These are phyloP conservation scores for Rhagophthalmus giganteus DNA, from an alignment of 2,888 invertebrate genomes.

Conservation along the genomic window DNA sequence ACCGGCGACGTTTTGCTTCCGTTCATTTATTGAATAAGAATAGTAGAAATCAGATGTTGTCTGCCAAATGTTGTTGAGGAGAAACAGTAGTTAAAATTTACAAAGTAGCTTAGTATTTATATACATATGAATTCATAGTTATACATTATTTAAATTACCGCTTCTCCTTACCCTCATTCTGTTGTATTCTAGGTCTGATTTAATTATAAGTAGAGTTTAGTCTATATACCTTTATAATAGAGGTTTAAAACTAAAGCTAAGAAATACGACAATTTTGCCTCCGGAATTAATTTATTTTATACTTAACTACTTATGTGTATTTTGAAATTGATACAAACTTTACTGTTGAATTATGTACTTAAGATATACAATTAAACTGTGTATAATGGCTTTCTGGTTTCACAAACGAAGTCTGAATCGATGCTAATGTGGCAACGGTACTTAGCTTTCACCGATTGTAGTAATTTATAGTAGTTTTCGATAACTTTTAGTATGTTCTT, in stretches of 20 bases:
- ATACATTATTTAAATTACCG: slow-evolving; percentile 44
- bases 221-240: slow-evolving; percentile 36
- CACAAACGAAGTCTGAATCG: slow-evolving; percentile 35
- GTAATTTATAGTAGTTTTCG: slow-evolving; percentile 34
- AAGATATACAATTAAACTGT: slow-evolving; percentile 53
- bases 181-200: slow-evolving; percentile 53
- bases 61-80: slow-evolving; percentile 52
- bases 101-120: slow-evolving; percentile 43
- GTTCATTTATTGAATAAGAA: slow-evolving; percentile 39
- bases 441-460: slow-evolving; percentile 40
- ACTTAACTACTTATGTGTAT: slow-evolving; percentile 51
- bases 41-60: slow-evolving; percentile 53
- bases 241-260: slow-evolving; percentile 31
- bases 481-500: slow-evolving; percentile 27
- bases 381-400: slow-evolving; percentile 49
- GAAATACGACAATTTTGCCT: slow-evolving; percentile 33
- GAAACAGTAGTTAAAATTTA: slow-evolving; percentile 46
- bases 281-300: slow-evolving; percentile 47
- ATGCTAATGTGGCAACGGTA: slow-evolving; percentile 37
- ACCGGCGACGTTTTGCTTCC: slow-evolving; percentile 28
- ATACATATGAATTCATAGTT: slow-evolving; percentile 35
- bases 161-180: slow-evolving; percentile 51
- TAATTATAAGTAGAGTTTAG: slow-evolving; percentile 49
- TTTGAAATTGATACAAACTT: slow-evolving; percentile 44
- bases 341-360: slow-evolving; percentile 50